Evolutionary conservation across 2,797 vertebrate genomes (phyloP).

Genomic region (Melopsittacus undulatus): DNA sequence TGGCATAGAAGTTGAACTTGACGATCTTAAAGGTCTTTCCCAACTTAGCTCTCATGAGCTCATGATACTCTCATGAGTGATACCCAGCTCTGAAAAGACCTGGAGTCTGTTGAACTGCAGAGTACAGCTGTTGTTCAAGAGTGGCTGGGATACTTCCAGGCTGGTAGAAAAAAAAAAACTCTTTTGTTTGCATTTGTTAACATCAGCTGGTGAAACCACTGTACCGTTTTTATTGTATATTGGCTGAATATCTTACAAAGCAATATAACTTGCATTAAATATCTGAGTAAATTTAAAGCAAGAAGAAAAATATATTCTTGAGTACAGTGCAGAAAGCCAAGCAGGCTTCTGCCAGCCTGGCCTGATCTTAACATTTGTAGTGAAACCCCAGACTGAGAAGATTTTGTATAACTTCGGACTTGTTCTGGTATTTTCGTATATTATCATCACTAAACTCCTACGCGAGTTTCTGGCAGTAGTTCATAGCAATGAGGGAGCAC

Average conservation of each 20-base stretch:
- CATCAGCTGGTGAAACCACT: not conserved
- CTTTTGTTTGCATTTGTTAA: not conserved
- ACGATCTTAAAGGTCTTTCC: not conserved
- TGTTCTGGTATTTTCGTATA: not conserved
- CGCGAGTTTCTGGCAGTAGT: not conserved
- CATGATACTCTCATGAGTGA: not conserved
- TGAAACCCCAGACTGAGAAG: not conserved
- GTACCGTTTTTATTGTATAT: not conserved
- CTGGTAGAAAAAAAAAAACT: not conserved
- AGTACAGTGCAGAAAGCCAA: not conserved
- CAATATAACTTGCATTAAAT: not conserved
- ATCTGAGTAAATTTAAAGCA: not conserved
- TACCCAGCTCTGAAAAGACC: not conserved
- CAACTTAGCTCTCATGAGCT: not conserved
- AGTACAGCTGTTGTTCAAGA: not conserved
- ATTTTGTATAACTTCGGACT: not conserved
- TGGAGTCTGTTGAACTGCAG: not conserved
- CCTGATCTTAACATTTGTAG: not conserved
- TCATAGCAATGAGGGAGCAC: not conserved
- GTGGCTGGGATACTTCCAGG: not conserved
- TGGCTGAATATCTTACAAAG: not conserved
- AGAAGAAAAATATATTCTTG: not conserved
- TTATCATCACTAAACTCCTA: not conserved
- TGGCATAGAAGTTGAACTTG: not conserved
- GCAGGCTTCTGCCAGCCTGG: not conserved